Conservation (phyloP, 1,140 invertebrate genomes). For the Brachionus calyciflorus region DNA sequence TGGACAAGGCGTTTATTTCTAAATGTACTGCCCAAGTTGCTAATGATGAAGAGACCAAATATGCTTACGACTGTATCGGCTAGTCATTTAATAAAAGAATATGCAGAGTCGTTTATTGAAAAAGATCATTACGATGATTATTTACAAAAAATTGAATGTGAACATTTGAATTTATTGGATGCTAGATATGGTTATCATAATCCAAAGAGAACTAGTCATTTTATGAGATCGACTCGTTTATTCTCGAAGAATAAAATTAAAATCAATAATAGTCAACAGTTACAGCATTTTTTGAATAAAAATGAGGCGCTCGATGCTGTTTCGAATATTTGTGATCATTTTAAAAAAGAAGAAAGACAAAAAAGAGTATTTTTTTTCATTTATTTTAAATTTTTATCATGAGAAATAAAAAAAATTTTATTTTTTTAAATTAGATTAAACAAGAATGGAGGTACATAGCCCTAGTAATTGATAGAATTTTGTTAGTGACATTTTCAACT, state of each 20-base stretch:
- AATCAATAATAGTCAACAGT: not conserved
- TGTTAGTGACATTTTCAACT: constrained; percentile 61
- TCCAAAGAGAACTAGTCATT: not conserved
- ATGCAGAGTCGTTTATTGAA: not conserved
- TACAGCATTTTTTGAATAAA: not conserved
- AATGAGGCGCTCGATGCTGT: not conserved
- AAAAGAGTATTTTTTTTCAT: no score
- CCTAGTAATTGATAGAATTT: constrained; percentile 60
- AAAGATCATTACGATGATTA: not conserved
- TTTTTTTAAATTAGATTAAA: constrained; percentile 53
- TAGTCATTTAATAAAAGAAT: not conserved
- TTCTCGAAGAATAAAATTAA: not conserved
- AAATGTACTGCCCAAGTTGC: constrained; percentile 57
- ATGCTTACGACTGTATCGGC: not conserved
- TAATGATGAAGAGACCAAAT: constrained; percentile 57
- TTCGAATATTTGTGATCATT: not conserved
- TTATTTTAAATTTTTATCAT: not conserved
- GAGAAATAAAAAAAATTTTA: not conserved
- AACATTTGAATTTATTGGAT: not conserved
- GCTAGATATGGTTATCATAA: no score
- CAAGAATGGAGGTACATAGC: constrained; percentile 62
- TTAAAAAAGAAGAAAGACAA: not conserved
- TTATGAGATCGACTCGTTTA: not conserved
- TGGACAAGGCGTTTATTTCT: constrained; percentile 59
- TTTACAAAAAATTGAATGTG: not conserved